Base-by-base conservation (phyloP, 1,140 invertebrate genomes). In the Hylaeus volcanicus region DNA sequence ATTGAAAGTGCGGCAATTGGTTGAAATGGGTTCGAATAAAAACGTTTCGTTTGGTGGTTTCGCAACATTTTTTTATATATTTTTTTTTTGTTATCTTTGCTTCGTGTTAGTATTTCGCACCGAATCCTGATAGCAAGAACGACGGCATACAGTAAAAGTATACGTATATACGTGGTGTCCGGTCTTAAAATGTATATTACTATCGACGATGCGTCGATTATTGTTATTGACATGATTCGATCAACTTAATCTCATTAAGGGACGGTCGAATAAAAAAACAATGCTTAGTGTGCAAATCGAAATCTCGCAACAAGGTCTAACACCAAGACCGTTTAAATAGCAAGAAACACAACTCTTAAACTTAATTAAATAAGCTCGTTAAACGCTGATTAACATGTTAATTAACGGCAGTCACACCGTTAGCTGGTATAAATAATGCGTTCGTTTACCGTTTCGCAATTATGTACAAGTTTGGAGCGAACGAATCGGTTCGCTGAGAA, bases 91-190 rank as follows among this genome's bases (percentile, higher is more conserved):
- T 61, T 65, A 63, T 12, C 73, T 79, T 64, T 71, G 71, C 53
- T 75, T 74, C 39, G 72, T 82, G 80, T 84, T 84, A 84, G 83
- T 84, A 78, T 66, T 58, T 82, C 71, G 83, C 79, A 70, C 71
- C 80, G 48, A 82, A 74, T 78, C 37, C 72, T 76, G 80, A 65
- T 45, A 82, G 70, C 74, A 69, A 82, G 61, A 84, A 84, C 68
- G 43, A 82, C 56, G 58, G 26, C 64, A 61, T 84, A 83, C 74
- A 71, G 81, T 77, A 77, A 76, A 84, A 79, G 74, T 75, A 72
- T 81, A 8, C 64, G 4, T 83, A 2, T 80, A 15, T 71, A 45
- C 63, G 15, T 37, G 70, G 11, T 72, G 53, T 79, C 37, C 37
- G 48, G 11, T 58, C 48, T 61, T 74, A 64, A 26, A 43, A 48